phyloP scores from a whole-genome alignment of 2,113 vertebrate genomes.

The Thunnus thynnus region DNA sequence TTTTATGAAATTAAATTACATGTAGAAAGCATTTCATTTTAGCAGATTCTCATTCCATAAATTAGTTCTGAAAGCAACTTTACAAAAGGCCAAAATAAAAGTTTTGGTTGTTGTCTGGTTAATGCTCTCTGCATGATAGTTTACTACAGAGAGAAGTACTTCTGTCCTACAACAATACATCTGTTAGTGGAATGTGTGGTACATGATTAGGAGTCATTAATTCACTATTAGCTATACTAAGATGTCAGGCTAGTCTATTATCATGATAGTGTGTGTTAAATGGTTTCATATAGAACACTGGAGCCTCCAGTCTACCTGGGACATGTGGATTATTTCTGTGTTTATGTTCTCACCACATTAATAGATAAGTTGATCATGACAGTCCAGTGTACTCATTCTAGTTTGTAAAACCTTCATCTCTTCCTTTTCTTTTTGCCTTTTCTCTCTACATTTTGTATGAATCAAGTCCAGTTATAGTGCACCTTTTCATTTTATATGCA shows the following conservation, averaged over 20 bases:
- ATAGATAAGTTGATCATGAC: slow-evolving; percentile 27
- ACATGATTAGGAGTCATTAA: not conserved
- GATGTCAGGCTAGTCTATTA: not conserved
- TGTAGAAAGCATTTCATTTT: too few relatives aligned
- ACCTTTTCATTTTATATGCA: slow-evolving; percentile 21
- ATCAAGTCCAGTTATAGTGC: slow-evolving; percentile 20
- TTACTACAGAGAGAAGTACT: not conserved
- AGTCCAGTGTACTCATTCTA: slow-evolving; percentile 34
- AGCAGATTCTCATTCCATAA: not conserved
- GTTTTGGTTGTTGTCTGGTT: too few relatives aligned
- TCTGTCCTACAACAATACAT: not conserved
- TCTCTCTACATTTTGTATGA: slow-evolving; percentile 31
- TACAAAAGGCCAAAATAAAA: too few relatives aligned
- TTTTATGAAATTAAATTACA: not conserved
- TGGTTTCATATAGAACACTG: not conserved
- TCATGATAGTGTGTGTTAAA: not conserved
- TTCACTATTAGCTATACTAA: not conserved
- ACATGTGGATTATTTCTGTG: slow-evolving; percentile 27
- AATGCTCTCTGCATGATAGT: not conserved
- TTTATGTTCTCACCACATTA: slow-evolving; percentile 54
- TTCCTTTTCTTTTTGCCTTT: slow-evolving; percentile 28
- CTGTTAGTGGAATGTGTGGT: not conserved
- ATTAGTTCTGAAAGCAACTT: too few relatives aligned
- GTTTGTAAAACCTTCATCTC: slow-evolving; percentile 12
- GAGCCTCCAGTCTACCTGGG: not conserved